Base-by-base conservation (phyloP, 2,113 vertebrate species). In the Ornithorhynchus anatinus region DNA sequence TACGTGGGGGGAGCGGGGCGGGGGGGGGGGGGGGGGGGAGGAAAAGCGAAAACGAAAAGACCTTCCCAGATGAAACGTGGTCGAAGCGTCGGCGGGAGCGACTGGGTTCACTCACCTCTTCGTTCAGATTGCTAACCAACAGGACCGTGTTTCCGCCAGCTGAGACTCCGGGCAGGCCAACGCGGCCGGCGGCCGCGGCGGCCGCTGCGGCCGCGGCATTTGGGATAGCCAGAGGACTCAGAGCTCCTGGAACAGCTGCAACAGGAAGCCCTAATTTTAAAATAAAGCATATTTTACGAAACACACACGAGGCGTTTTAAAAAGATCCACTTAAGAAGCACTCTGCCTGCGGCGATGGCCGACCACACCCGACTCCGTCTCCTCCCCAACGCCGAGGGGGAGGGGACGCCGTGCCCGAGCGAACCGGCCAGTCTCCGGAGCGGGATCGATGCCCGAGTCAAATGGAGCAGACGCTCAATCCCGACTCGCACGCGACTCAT, bases 51-150 rank as follows among this genome's bases (percentile, higher is more conserved):
- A 81, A 83, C 61, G 86, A 86, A 62, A 75, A 36, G 72, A 84
- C 82, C 64, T 62, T 67, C 84, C 89, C 82, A 71, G 89, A 92
- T 93, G 88, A 86, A 84, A 63, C 61, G 77, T 69, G 80, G 56
- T 67, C 66, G 58, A 62, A 70, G 65, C 64, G 57, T 29, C 23
- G 48, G 42, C 36, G 40, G n/a, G 51, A 68, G 54, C 35, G 52
- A 79, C 68, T 59, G 37, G 69, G 85, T 85, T 92, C 77, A 96
- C 96, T 96, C 87, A 99, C 97, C 97, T 99, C 97, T 92, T 99
- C 96, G 29, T 99, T 98, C 76, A 98, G 95, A 93, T 99, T 99
- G 96, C 97, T 99, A 92, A 97, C 97, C 87, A 99, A 92, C 45
- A 99, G 96, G 72, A 99, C 97, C 39, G 95, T 97, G 36, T 94